Evolutionary conservation across 2,888 invertebrate genomes (phyloP).

Genomic region (Axea sp.): DNA sequence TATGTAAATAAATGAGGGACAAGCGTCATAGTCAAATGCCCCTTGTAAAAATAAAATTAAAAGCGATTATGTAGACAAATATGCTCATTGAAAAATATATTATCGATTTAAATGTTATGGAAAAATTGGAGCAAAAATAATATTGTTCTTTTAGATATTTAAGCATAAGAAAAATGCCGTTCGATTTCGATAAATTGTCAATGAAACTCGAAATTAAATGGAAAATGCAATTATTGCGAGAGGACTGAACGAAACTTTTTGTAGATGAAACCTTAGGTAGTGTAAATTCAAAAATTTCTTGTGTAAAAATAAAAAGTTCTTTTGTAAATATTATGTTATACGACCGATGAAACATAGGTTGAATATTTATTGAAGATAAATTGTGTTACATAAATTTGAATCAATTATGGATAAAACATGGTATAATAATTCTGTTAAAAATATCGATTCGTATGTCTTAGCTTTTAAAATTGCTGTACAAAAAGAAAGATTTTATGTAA

Average conservation of each 20-base stretch:
- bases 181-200: slow-evolving; percentile 46
- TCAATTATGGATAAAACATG: slow-evolving; percentile 54
- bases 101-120: no score
- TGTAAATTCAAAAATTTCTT: slow-evolving; percentile 67
- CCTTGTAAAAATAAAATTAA: slow-evolving; percentile 36
- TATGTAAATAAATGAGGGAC: slow-evolving; percentile 23
- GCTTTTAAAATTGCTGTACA: slow-evolving; percentile 29
- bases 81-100: no score
- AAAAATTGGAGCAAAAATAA: slow-evolving; percentile 29
- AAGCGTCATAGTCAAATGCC: slow-evolving; percentile 17
- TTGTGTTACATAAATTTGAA: slow-evolving; percentile 48
- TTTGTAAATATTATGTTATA: slow-evolving; percentile 74
- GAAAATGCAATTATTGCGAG: slow-evolving; percentile 47
- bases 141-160: slow-evolving; percentile 47
- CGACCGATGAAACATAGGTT: slow-evolving; percentile 56
- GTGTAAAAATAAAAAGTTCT: slow-evolving; percentile 63
- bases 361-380: neutral
- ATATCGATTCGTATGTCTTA: slow-evolving; percentile 22
- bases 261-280: slow-evolving; percentile 72
- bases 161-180: slow-evolving; percentile 22
- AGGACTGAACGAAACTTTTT: slow-evolving; percentile 74
- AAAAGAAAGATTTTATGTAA: slow-evolving; percentile 14
- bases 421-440: slow-evolving; percentile 63
- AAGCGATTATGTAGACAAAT: slow-evolving; percentile 23
- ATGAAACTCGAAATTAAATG: slow-evolving; percentile 44